Conservation (phyloP, 2,888 invertebrate species). For the Lamproptera curius region DNA sequence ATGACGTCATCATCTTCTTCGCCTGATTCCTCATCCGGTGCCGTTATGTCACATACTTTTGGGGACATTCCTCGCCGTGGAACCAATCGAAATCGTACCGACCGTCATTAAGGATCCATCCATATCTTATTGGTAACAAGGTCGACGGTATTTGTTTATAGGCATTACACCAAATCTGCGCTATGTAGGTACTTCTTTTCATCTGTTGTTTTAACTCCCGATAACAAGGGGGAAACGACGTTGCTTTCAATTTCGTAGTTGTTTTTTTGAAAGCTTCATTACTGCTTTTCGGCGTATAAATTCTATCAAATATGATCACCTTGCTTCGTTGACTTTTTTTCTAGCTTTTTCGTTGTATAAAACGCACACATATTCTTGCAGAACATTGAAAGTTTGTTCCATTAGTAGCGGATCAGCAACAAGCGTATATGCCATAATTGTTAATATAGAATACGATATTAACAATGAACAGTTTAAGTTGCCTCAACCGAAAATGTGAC, state of each 20-base stretch:
- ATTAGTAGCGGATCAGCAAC: conserved; percentile 21
- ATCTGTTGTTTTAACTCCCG: conserved; percentile 26
- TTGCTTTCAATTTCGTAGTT: conserved; percentile 22
- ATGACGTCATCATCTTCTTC: conserved; percentile 23
- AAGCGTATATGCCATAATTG: conserved; percentile 19
- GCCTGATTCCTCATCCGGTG: conserved; percentile 25
- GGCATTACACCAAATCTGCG: conserved; percentile 30
- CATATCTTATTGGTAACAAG: conserved; percentile 28
- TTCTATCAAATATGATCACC: conserved; percentile 26
- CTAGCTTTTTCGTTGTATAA: conserved; percentile 26
- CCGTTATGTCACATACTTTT: conserved; percentile 27
- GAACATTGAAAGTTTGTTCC: conserved; percentile 25
- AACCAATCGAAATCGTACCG: conserved; percentile 29
- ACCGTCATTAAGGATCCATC: conserved; percentile 28
- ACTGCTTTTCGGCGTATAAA: conserved; percentile 26
- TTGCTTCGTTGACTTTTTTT: conserved; percentile 24
- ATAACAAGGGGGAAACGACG: conserved; percentile 24
- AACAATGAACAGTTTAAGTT: too few relatives aligned
- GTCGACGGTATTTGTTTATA: conserved; percentile 28
- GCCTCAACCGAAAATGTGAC: too few relatives aligned
- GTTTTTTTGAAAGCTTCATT: conserved; percentile 26
- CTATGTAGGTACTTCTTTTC: conserved; percentile 27
- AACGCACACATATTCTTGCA: conserved; percentile 24
- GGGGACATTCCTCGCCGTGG: conserved; percentile 29
- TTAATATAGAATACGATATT: too few relatives aligned